Percentiles rank a stretch among this genome's conserved stretches.
Evolutionary conservation across 64 coral and sea anemone genomes (phyloP).

Genomic region (Anthopleura sola): DNA sequence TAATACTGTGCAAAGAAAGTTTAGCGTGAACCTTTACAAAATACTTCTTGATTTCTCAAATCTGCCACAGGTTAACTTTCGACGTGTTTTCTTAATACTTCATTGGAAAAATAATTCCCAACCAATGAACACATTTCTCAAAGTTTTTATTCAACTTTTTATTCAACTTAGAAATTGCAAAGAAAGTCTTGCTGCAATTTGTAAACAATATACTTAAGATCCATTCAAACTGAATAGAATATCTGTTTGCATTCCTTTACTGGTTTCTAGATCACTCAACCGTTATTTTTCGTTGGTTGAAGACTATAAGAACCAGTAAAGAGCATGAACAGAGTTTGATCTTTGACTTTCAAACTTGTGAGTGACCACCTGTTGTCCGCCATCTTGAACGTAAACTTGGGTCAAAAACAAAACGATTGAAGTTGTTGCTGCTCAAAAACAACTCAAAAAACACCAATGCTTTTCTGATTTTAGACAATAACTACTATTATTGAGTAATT

Average conservation of each 20-base stretch:
- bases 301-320: slow-evolving; percentile 6
- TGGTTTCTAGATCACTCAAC: slow-evolving; percentile 13
- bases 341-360: slow-evolving; percentile 16
- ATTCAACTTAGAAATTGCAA: too few species aligned
- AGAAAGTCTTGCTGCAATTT: neutral
- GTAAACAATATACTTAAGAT: neutral
- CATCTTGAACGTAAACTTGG: slow-evolving; percentile 1
- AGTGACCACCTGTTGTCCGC: neutral
- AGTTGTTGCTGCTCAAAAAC: neutral
- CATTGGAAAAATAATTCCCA: too few species aligned
- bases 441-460: neutral
- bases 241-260: neutral
- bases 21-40: too few species aligned
- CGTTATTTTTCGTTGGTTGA: slow-evolving; percentile 2
- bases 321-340: slow-evolving; percentile 12
- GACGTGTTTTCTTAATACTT: too few species aligned
- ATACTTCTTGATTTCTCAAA: too few species aligned
- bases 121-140: too few species aligned
- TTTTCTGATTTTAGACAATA: neutral
- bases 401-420: neutral
- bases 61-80: too few species aligned
- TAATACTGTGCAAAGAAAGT: too few species aligned
- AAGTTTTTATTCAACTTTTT: neutral
- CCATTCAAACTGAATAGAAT: neutral
- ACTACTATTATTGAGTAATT: neutral